These are phyloP conservation scores for Paguma larvata DNA, from an alignment of 2,797 vertebrate genomes.

Conservation along the genomic window DNA sequence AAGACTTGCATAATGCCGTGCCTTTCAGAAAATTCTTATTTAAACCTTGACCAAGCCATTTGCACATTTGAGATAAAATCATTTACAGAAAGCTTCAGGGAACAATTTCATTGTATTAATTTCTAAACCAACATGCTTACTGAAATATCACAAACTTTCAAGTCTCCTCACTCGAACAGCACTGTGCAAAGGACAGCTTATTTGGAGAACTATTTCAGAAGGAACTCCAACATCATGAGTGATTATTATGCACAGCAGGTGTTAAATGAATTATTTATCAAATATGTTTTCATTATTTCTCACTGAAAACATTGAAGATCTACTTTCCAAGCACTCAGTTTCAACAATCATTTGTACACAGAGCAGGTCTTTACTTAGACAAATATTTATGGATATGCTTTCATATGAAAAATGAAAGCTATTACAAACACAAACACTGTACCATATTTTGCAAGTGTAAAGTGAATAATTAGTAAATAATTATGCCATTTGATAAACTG, in stretches of 20 bases:
- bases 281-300: slow-evolving; percentile 88
- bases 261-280: slow-evolving; percentile 91
- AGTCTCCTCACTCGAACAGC: slow-evolving; percentile 31
- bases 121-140: slow-evolving; percentile 25
- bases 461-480: slow-evolving; percentile 85
- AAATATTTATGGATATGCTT: slow-evolving; percentile 86
- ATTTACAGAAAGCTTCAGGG: slow-evolving; percentile 53
- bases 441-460: slow-evolving; percentile 82
- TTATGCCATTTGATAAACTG: slow-evolving; percentile 78
- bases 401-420: slow-evolving; percentile 85
- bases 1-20: neutral
- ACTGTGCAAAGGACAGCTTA: slow-evolving; percentile 80
- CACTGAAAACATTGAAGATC: slow-evolving; percentile 85
- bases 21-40: slow-evolving; percentile 49
- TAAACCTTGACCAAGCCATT: slow-evolving; percentile 59
- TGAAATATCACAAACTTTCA: slow-evolving; percentile 71
- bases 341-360: slow-evolving; percentile 87
- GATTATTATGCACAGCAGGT: slow-evolving; percentile 89
- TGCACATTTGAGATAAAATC: slow-evolving; percentile 65
- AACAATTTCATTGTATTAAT: slow-evolving; percentile 54
- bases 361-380: slow-evolving; percentile 86
- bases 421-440: slow-evolving; percentile 80
- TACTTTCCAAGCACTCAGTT: slow-evolving; percentile 83
- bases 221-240: slow-evolving; percentile 82
- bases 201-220: slow-evolving; percentile 82